Percentiles rank a stretch among this genome's conserved stretches.
Conservation (phyloP, 2,797 vertebrate genomes). For the Paratrypauchen microcephalus region DNA sequence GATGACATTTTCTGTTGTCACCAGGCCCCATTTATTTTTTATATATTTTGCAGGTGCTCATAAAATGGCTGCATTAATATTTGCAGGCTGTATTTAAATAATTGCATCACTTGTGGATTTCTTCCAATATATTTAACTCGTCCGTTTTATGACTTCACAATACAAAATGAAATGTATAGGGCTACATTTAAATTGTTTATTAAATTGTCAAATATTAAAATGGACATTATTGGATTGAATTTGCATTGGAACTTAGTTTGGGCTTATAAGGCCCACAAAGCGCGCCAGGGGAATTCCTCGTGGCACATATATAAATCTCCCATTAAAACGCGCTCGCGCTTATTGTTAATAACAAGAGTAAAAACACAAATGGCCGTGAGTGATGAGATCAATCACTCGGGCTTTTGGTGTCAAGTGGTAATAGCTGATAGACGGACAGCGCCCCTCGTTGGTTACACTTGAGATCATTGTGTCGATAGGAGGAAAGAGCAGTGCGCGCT, state of each 20-base stretch:
- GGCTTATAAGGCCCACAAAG: conserved; percentile 26
- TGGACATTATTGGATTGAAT: conserved; percentile 2
- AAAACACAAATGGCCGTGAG: conserved; percentile 58
- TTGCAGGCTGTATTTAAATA: conserved; percentile 18
- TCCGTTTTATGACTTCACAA: conserved; percentile 1
- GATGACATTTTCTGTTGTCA: conserved; percentile 16
- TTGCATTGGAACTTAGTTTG: conserved; percentile 37
- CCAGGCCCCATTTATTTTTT: conserved; percentile 5
- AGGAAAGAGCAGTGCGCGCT: conserved; percentile 64
- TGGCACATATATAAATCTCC: conserved; percentile 41
- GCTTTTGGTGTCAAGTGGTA: conserved; percentile 54
- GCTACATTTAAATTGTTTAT: conserved; percentile 9
- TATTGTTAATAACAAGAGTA: conserved; percentile 56
- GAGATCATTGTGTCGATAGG: conserved; percentile 71
- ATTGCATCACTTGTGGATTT: conserved; percentile 32
- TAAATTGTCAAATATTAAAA: conserved; percentile 16
- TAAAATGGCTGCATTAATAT: conserved; percentile 14
- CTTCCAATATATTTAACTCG: conserved; percentile 7
- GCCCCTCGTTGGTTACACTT: conserved; percentile 78
- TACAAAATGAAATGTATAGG: conserved; percentile 3
- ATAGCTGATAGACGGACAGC: conserved; percentile 76
- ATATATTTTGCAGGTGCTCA: conserved; percentile 21
- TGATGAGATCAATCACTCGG: conserved; percentile 69
- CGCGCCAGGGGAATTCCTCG: conserved; percentile 23
- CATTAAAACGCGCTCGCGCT: conserved; percentile 48